phyloP scores from a whole-genome alignment of 2,797 vertebrate genomes.

The Eulemur coronatus region DNA sequence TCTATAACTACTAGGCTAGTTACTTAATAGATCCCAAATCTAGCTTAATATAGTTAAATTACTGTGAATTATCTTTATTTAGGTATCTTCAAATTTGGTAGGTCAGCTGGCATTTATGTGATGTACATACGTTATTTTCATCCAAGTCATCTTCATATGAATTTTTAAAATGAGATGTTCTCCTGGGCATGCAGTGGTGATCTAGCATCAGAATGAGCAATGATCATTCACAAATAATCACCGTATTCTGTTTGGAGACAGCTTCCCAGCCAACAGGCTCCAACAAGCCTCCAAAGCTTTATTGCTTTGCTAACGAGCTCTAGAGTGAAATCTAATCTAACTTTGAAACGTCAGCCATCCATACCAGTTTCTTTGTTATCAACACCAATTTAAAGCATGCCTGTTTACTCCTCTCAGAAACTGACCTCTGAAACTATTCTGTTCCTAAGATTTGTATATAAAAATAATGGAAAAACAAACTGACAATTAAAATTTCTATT shows the following conservation, averaged over 20 bases:
- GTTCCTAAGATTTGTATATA: neutral
- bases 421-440: neutral
- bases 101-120: neutral
- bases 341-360: constrained; percentile 53
- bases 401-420: constrained; percentile 27
- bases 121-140: constrained; percentile 72
- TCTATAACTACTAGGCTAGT: constrained; percentile 69
- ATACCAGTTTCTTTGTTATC: neutral
- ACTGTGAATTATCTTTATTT: constrained; percentile 62
- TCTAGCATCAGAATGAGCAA: constrained; percentile 65
- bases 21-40: constrained; percentile 68
- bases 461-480: neutral
- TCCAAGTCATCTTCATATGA: constrained; percentile 68
- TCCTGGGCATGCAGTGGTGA: constrained; percentile 60
- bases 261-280: constrained; percentile 61
- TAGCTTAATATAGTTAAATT: constrained; percentile 69
- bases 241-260: constrained; percentile 62
- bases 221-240: constrained; percentile 73
- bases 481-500: neutral
- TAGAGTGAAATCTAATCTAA: constrained; percentile 62
- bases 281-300: constrained; percentile 22
- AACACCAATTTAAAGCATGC: neutral
- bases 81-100: constrained; percentile 39
- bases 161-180: constrained; percentile 71
- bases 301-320: constrained; percentile 62